phyloP scores from a whole-genome alignment of 2,797 vertebrate genomes.

The Thunnus albacares region DNA sequence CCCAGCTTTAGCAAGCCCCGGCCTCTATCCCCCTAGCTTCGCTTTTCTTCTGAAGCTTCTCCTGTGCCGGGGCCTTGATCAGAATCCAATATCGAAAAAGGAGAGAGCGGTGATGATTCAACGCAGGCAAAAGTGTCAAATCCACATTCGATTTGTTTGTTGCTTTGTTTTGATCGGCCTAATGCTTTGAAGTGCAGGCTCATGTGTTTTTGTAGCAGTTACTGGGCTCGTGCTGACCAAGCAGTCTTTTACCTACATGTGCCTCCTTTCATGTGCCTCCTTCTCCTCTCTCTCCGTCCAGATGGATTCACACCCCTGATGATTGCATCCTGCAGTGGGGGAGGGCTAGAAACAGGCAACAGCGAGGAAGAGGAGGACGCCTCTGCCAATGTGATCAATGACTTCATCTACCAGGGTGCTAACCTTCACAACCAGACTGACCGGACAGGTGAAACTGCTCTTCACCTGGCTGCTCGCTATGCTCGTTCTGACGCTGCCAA shows the following conservation, averaged over 20 bases:
- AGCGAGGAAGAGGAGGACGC: constrained; percentile 97
- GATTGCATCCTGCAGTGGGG: constrained; percentile 98
- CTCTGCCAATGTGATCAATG: constrained; percentile 93
- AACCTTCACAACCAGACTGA: constrained; percentile 97
- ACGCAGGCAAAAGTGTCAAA: constrained; percentile 75
- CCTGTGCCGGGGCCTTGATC: constrained; percentile 77
- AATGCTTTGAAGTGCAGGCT: constrained; percentile 78
- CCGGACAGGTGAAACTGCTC: constrained; percentile 95
- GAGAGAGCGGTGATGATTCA: constrained; percentile 75
- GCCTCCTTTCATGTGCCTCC: constrained; percentile 10
- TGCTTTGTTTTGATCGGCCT: constrained; percentile 78
- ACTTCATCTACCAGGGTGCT: constrained; percentile 98
- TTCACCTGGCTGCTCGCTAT: constrained; percentile 95
- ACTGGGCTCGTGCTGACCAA: constrained; percentile 58
- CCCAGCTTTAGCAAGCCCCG: constrained; percentile 79
- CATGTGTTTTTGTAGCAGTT: constrained; percentile 17
- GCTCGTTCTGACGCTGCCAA: constrained; percentile 97
- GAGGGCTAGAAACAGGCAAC: constrained; percentile 95
- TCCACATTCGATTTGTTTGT: constrained; percentile 85
- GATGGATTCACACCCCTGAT: constrained; percentile 98
- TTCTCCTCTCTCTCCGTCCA: constrained; percentile 61
- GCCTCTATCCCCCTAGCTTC: constrained; percentile 75
- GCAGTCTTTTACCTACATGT: constrained; percentile 26
- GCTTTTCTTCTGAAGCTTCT: constrained; percentile 76
- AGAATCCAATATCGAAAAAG: constrained; percentile 82